Percentiles rank a stretch among this genome's conserved stretches.
phyloP scores from a whole-genome alignment of 1,140 invertebrate species.

The Cydia strobilella region DNA sequence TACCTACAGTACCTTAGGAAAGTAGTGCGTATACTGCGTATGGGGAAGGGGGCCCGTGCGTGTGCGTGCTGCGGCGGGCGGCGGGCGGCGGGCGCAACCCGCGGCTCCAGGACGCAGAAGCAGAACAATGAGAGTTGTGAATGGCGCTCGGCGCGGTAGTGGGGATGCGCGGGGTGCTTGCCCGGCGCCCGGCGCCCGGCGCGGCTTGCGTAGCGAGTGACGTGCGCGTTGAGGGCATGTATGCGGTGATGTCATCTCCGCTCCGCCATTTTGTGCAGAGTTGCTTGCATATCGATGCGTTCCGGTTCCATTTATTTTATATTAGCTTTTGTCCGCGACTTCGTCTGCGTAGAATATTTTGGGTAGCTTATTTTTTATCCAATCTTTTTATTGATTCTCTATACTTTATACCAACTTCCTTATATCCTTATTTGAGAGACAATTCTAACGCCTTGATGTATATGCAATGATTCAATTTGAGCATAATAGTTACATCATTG shows the following conservation, averaged over 20 bases:
- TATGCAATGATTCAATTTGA: too few relatives aligned
- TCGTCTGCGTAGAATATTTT: too few relatives aligned
- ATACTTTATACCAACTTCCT: too few relatives aligned
- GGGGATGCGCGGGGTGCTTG: constrained; percentile 36
- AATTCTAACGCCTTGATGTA: too few relatives aligned
- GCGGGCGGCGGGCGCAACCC: constrained; percentile 51
- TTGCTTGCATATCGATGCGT: constrained; percentile 33
- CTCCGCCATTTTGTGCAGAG: constrained; percentile 69
- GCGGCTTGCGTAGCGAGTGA: constrained; percentile 24
- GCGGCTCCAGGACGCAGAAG: constrained; percentile 39
- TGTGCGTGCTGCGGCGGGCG: constrained; percentile 42
- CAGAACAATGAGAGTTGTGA: constrained; percentile 51
- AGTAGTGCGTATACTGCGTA: not conserved
- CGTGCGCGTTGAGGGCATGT: constrained; percentile 41
- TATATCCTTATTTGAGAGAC: too few relatives aligned
- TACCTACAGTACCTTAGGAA: not conserved
- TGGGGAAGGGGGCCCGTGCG: not conserved
- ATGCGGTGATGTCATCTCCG: constrained; percentile 65
- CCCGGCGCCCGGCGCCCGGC: constrained; percentile 11
- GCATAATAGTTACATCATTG: too few relatives aligned
- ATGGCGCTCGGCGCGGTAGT: constrained; percentile 50
- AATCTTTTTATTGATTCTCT: too few relatives aligned
- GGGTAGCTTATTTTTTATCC: too few relatives aligned
- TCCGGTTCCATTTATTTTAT: not conserved
- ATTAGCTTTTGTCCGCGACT: too few relatives aligned